Conservation (phyloP, 2,797 vertebrate species). For the Morus bassanus region DNA sequence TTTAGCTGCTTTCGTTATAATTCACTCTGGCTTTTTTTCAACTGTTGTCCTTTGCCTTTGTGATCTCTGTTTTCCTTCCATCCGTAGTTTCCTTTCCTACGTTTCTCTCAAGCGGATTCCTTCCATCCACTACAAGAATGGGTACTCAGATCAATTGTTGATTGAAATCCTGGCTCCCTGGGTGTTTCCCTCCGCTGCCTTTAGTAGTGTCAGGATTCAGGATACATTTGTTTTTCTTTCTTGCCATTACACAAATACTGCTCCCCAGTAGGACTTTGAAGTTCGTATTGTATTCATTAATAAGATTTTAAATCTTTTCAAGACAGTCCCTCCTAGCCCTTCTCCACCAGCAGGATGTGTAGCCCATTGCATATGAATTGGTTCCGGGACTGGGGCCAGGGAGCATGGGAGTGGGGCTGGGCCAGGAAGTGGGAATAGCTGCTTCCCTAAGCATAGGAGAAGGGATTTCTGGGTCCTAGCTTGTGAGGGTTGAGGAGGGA, state of each 20-base stretch:
- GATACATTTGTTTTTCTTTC: constrained; percentile 61
- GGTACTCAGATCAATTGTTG: constrained; percentile 32
- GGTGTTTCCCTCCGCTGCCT: not conserved
- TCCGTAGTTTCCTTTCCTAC: constrained; percentile 17
- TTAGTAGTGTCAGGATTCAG: constrained; percentile 32
- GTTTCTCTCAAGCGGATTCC: constrained; percentile 23
- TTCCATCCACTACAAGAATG: constrained; percentile 48
- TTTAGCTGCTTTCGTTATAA: constrained; percentile 25
- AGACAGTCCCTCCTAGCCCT: constrained; percentile 22
- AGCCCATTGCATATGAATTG: constrained; percentile 30
- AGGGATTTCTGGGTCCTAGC: not conserved
- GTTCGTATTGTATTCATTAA: constrained; percentile 56
- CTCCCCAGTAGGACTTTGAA: constrained; percentile 56
- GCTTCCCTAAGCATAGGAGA: not conserved
- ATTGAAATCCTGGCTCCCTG: constrained; percentile 35
- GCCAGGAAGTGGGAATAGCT: not conserved
- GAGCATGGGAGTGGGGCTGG: not conserved
- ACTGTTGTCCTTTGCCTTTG: not conserved
- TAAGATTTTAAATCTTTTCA: constrained; percentile 49
- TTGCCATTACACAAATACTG: constrained; percentile 43
- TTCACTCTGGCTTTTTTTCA: constrained; percentile 1
- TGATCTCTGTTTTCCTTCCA: constrained; percentile 32
- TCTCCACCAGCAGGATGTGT: constrained; percentile 28
- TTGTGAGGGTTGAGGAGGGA: not conserved
- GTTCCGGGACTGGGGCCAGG: constrained; percentile 19